Percentiles rank a stretch among this genome's conserved stretches.
phyloP scores from a whole-genome alignment of 2,888 invertebrate genomes.

The Pristionchus entomophagus region DNA sequence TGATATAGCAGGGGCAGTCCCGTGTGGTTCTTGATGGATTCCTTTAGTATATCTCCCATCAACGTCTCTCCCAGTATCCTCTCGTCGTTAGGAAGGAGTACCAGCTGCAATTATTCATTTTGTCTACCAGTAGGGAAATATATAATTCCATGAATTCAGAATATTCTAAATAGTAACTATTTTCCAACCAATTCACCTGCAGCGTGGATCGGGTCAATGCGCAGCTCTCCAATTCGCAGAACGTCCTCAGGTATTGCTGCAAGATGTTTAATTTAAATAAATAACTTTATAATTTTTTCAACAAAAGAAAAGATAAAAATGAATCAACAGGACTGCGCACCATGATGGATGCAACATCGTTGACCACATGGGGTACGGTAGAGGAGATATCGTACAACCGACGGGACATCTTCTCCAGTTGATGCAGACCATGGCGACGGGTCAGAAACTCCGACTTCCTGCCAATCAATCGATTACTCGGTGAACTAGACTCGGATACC shows the following conservation, averaged over 20 bases:
- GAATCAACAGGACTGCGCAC: conserved; percentile 8
- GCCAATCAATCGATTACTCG: neutral
- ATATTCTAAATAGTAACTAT: neutral
- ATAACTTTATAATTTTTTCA: neutral
- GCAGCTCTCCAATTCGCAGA: conserved; percentile 79
- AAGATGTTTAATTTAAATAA: conserved; percentile 51
- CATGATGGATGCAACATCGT: neutral
- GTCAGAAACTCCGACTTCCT: conserved; percentile 40
- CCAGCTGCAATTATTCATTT: conserved; percentile 48
- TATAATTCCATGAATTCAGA: no score
- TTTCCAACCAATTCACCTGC: conserved; percentile 77
- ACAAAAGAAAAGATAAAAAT: neutral
- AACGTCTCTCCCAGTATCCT: conserved; percentile 51
- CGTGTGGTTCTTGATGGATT: conserved; percentile 39
- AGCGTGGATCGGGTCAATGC: conserved; percentile 92
- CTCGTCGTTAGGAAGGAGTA: conserved; percentile 58
- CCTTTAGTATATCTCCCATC: conserved; percentile 46
- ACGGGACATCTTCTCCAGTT: conserved; percentile 22
- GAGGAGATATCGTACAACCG: conserved; percentile 29
- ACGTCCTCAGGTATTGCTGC: conserved; percentile 43
- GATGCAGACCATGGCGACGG: conserved; percentile 1
- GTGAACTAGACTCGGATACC: neutral
- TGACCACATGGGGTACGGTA: neutral
- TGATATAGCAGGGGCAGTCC: conserved; percentile 47
- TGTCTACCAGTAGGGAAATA: neutral